These are phyloP conservation scores for Troides oblongomaculatus DNA, from an alignment of 2,888 invertebrate species.

Conservation along the genomic window DNA sequence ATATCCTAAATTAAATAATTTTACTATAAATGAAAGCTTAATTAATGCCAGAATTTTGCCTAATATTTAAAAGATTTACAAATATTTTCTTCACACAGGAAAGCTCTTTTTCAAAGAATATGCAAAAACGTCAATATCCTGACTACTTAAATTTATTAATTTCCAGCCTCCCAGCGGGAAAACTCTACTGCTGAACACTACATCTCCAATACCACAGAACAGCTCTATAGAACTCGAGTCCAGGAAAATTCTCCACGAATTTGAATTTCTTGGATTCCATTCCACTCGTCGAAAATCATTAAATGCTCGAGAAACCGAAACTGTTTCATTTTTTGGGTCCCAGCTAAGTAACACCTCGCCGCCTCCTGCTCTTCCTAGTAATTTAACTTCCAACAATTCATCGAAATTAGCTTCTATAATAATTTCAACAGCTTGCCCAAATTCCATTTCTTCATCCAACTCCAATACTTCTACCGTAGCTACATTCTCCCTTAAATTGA, in stretches of 20 bases:
- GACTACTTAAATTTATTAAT: constrained; percentile 56
- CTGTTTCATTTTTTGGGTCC: constrained; percentile 53
- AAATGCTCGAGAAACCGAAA: constrained; percentile 54
- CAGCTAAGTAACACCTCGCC: constrained; percentile 49
- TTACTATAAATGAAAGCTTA: neutral
- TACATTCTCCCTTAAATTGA: constrained; percentile 46
- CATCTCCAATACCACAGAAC: constrained; percentile 73
- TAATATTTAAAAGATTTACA: neutral
- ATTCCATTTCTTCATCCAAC: constrained; percentile 39
- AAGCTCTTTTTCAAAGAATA: constrained; percentile 58
- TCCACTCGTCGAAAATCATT: constrained; percentile 64
- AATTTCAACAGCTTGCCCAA: constrained; percentile 60
- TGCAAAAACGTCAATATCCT: constrained; percentile 50
- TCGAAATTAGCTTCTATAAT: constrained; percentile 50
- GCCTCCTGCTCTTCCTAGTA: constrained; percentile 59
- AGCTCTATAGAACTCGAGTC: constrained; percentile 69
- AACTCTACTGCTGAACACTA: constrained; percentile 67
- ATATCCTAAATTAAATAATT: neutral
- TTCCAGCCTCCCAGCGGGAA: constrained; percentile 63
- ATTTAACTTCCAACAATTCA: constrained; percentile 48
- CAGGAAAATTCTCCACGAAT: constrained; percentile 60
- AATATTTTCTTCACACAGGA: constrained; percentile 40
- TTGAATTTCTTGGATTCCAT: constrained; percentile 51
- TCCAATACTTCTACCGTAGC: constrained; percentile 44
- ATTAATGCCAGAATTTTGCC: neutral